Percentiles rank a stretch among this genome's conserved stretches.
Conservation (phyloP, 2,888 invertebrate species). For the Allolobophora icterica region DNA sequence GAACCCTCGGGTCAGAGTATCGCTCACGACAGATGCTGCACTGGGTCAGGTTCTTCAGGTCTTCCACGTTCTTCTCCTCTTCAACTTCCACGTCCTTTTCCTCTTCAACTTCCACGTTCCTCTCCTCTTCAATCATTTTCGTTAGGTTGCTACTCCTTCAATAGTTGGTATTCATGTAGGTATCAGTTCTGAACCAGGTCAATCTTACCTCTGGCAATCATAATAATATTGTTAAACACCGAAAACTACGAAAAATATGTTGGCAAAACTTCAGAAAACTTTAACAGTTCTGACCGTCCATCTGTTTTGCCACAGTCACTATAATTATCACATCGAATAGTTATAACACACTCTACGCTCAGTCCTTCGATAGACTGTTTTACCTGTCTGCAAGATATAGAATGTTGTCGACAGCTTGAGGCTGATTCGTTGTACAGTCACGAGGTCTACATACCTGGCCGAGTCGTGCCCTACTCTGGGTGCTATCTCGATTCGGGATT, state of each 20-base stretch:
- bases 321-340: neutral
- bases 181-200: too few species aligned
- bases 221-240: neutral
- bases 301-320: neutral
- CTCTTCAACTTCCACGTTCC: neutral
- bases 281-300: neutral
- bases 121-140: neutral
- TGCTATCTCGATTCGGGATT: neutral
- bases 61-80: neutral
- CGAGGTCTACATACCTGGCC: neutral
- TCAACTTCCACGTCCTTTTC: neutral
- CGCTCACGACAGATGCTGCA: slow-evolving; percentile 27
- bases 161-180: neutral
- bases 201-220: neutral
- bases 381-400: neutral
- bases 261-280: neutral
- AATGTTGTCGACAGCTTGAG: neutral
- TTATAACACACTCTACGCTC: neutral
- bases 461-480: neutral
- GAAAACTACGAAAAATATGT: neutral
- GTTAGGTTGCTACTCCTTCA: neutral
- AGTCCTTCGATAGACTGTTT: neutral
- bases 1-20: slow-evolving; percentile 27
- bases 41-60: slow-evolving; percentile 26
- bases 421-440: neutral